Base-by-base conservation (phyloP, 2,888 invertebrate species). In the Endotricha flammealis region DNA sequence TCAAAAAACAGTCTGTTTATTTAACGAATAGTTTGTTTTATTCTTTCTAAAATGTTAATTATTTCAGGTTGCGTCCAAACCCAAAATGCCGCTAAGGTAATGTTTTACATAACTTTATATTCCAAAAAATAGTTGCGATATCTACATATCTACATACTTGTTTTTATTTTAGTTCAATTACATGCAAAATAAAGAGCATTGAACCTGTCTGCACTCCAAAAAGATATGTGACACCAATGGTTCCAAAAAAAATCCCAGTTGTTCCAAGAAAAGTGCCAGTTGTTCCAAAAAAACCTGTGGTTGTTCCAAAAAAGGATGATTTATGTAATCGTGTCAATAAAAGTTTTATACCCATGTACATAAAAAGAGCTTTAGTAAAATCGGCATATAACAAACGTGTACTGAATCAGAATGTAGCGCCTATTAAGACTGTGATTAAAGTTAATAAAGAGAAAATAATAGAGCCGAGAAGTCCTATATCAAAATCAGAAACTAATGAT, bases 51-150 rank as follows among this genome's bases (percentile, higher is more conserved):
- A 12, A 22, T 23, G 13, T 10, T 25, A n/a, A 13, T 35, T 42
- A 31, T 76, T 74, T 16, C 57, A 80, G 80, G 65, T 62, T 23
- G 39, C 62, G 9, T 61, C 70, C 1, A 78, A 71, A 45, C 10
- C 46, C 62, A 29, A 20, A 8, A 22, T 30, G n/a, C 38, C 43
- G 11, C 37, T 57, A 29, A 66, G 70, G 79, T 74, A 61, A 17
- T 16, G 6, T 28, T 12, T 23, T 14, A 10, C 24, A 10, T 17
- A 29, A 32, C 36, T 11, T 40, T 29, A 28, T 10, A 16, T 9
- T 17, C 29, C 12, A 10, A 3, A 10, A 11, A 2, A 23, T 23
- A 23, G 12, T 16, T 1, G 4, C 20, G 2, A 31, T n/a, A n/a
- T 9, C 31, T 12, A 28, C 6, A 24, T 38, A 16, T 13, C 8